Conservation (phyloP, 2,888 invertebrate genomes). For the Prosapia bicincta region DNA sequence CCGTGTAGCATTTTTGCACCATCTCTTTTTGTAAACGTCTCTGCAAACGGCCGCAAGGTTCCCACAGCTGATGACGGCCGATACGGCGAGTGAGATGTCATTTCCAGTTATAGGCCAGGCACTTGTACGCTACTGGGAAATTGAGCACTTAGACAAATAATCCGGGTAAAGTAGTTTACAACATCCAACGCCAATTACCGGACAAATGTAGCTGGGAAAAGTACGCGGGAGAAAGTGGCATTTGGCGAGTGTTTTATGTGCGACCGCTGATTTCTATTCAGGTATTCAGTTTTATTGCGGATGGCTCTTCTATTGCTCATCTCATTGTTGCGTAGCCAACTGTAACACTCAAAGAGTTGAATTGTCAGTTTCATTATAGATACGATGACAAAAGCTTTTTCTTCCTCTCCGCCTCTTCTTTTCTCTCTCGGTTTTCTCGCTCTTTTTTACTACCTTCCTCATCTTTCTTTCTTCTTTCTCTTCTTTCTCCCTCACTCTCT, state of each 20-base stretch:
- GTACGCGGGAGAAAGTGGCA: background rate
- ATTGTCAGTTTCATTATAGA: too few relatives aligned
- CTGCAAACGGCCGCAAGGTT: too few relatives aligned
- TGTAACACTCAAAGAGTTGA: too few relatives aligned
- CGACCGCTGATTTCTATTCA: background rate
- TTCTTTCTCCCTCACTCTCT: background rate
- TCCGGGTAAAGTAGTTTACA: background rate
- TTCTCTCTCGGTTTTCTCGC: background rate
- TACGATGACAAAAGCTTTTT: too few relatives aligned
- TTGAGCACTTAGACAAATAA: background rate
- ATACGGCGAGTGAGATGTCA: background rate
- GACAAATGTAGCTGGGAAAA: background rate
- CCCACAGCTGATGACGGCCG: background rate
- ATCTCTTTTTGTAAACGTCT: too few relatives aligned
- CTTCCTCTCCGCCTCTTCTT: background rate
- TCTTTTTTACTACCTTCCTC: background rate
- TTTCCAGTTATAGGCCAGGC: background rate
- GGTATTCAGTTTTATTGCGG: background rate
- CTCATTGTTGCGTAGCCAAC: too few relatives aligned
- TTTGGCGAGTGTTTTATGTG: background rate
- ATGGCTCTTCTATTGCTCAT: background rate
- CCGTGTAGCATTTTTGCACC: too few relatives aligned
- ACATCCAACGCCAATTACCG: background rate
- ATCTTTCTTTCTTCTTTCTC: background rate
- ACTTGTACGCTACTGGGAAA: background rate